Evolutionary conservation across 1,140 invertebrate genomes (phyloP).

Genomic region (Penaeus indicus): DNA sequence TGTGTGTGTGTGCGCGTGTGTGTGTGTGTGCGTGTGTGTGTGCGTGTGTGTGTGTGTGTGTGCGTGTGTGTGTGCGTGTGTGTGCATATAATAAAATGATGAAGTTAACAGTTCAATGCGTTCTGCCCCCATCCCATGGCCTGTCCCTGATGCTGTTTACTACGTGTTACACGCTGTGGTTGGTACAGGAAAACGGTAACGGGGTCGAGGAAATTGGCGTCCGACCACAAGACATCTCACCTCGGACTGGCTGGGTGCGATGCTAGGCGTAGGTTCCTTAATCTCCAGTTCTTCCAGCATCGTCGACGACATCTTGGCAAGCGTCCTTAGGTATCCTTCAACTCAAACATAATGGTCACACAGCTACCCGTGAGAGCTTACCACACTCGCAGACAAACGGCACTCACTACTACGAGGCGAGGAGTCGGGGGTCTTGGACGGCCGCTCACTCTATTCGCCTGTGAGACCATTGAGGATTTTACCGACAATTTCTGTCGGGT

Average conservation of each 20-base stretch:
- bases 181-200: too few species aligned
- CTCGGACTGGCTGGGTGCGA: constrained; percentile 62
- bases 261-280: constrained; percentile 63
- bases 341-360: not conserved
- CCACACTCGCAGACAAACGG: not conserved
- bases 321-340: not conserved
- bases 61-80: too few species aligned
- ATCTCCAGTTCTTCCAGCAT: constrained; percentile 62
- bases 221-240: constrained; percentile 36
- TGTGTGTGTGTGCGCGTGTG: too few species aligned
- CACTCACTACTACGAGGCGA: too few species aligned
- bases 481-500: not conserved
- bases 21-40: too few species aligned
- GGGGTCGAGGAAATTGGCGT: too few species aligned
- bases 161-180: too few species aligned
- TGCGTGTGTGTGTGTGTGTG: too few species aligned
- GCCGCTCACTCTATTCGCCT: not conserved
- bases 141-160: too few species aligned
- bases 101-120: too few species aligned
- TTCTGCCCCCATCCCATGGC: too few species aligned
- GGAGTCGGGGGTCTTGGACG: not conserved
- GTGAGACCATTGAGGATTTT: constrained; percentile 20
- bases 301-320: constrained; percentile 34
- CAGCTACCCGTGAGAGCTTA: not conserved
- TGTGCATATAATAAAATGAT: too few species aligned